Evolutionary conservation across 2,888 invertebrate species (phyloP), one percentile per base, ranked within the genome.

Genomic region (Spodoptera picta): DNA sequence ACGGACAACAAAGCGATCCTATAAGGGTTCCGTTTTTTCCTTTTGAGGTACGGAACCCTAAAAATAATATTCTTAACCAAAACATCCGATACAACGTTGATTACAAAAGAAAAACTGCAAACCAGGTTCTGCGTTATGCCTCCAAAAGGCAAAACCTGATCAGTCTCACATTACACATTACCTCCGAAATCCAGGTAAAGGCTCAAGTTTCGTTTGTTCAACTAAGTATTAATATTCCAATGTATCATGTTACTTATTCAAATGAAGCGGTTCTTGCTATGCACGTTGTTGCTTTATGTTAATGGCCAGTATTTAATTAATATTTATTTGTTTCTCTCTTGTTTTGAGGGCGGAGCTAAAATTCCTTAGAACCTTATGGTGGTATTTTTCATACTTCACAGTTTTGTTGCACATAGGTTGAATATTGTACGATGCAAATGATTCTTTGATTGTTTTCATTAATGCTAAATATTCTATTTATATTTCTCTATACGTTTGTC

Each of bases 191-290:
- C 51, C 51, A 53, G 45, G 69, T 69, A 57, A 70, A 56, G 53
- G 54, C 50, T 66, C 60, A 24, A 49, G 65, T 79, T 75, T 51
- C 58, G 43, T 63, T 66, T 65, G 58, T 69, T 9, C 46, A 54
- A 62, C 75, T 66, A 64, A 65, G 65, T 69, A 71, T 79, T 73
- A 71, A 80, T 78, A 78, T 77, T 72, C 56, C 41, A 69, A 69
- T 56, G 74, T 77, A 77, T 83, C 68, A 74, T 69, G 73, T 83
- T 81, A 66, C 75, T 76, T 73, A 84, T 84, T 84, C 79, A 83
- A 84, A 83, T 83, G 78, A 75, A 80, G 72, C 75, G 56, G 73
- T 69, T 66, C 69, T 70, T 60, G 63, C 63, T 54, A 46, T 48
- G 65, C 70, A 69, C 64, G 70, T 65, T 63, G 60, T 23, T 61